These are phyloP conservation scores for Sinhomidia bicolor DNA, from an alignment of 2,888 invertebrate genomes.

Conservation along the genomic window DNA sequence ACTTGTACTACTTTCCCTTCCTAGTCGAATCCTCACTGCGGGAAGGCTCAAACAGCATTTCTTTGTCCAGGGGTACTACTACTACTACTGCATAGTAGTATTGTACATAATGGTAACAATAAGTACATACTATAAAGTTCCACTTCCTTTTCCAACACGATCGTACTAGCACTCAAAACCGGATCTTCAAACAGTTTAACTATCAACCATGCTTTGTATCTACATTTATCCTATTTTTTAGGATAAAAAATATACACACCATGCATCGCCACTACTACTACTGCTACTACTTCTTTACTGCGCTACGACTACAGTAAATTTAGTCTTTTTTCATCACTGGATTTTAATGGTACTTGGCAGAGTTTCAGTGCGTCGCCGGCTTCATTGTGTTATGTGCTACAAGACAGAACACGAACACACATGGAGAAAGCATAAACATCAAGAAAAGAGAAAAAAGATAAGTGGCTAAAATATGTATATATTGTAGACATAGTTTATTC, in stretches of 20 bases:
- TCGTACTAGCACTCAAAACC: neutral
- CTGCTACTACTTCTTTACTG: neutral
- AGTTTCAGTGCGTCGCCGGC: constrained; percentile 57
- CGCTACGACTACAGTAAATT: neutral
- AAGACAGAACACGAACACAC: constrained; percentile 9
- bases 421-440: constrained; percentile 29
- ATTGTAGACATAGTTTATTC: neutral
- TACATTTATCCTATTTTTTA: too few species aligned
- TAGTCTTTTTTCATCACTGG: neutral
- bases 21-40: constrained; percentile 25
- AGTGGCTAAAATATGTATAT: constrained; percentile 16
- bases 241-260: too few species aligned
- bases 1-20: neutral
- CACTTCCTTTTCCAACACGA: neutral
- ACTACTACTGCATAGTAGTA: too few species aligned
- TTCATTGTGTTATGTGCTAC: constrained; percentile 19
- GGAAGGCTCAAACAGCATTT: neutral
- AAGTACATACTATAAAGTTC: constrained; percentile 1
- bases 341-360: constrained; percentile 59
- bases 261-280: too few species aligned
- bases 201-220: neutral
- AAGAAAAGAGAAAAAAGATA: constrained; percentile 12
- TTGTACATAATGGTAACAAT: too few species aligned
- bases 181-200: constrained; percentile 19
- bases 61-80: constrained; percentile 3